Evolutionary conservation across 2,113 vertebrate genomes (phyloP).

Genomic region (Carassius auratus): DNA sequence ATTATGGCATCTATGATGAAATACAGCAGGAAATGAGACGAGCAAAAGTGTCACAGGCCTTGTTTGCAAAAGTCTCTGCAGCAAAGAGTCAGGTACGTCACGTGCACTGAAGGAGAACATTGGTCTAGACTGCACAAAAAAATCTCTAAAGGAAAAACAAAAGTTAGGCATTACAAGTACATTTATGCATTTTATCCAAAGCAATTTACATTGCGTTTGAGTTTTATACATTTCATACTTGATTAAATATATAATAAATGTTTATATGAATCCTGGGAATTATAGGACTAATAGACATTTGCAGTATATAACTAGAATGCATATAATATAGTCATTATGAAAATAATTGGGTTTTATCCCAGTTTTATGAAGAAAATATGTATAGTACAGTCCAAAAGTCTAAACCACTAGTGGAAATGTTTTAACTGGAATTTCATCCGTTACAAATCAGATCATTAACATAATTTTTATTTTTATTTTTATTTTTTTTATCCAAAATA

Average conservation of each 20-base stretch:
- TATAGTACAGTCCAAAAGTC: neutral
- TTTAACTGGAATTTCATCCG: neutral
- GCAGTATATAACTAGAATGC: neutral
- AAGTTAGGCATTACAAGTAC: neutral
- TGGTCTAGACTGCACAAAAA: conserved; percentile 35
- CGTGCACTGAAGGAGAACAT: conserved; percentile 32
- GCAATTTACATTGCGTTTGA: neutral
- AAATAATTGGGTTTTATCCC: neutral
- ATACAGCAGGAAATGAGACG: conserved; percentile 99
- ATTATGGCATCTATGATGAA: conserved; percentile 96
- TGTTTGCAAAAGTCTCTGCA: conserved; percentile 99
- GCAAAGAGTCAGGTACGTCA: conserved; percentile 98
- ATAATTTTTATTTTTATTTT: neutral
- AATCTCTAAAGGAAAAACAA: neutral
- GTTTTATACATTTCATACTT: neutral
- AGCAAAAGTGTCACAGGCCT: conserved; percentile 98
- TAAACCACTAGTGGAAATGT: neutral
- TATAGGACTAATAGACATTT: too few relatives aligned
- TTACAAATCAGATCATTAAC: neutral
- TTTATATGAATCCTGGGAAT: neutral
- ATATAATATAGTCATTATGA: neutral
- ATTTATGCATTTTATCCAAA: neutral
- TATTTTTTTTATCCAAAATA: neutral
- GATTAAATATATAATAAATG: neutral
- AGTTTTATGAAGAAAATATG: too few relatives aligned